A percentile compares a stretch with the other conserved stretches of the same genome.
Evolutionary conservation across 2,113 vertebrate genomes (phyloP).

Genomic region (Damaliscus lunatus): DNA sequence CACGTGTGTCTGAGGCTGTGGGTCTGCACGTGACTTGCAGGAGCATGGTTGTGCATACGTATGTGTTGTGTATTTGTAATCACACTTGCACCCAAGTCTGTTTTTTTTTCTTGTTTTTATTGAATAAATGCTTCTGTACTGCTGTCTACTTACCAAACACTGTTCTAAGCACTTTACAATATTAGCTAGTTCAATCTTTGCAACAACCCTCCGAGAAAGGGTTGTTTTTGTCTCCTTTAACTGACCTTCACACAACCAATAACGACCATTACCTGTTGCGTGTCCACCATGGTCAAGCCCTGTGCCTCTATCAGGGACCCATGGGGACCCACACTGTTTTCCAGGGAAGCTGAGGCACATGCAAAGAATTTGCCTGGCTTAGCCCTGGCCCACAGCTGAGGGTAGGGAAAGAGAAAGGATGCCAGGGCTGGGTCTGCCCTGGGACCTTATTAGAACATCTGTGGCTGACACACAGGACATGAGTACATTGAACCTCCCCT

Average conservation of each 20-base stretch:
- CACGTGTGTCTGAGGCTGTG: not conserved
- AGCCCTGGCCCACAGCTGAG: not conserved
- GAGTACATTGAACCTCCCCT: not conserved
- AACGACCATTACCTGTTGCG: not conserved
- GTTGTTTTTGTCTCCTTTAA: not conserved
- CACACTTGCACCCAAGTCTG: not conserved
- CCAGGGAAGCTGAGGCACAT: not conserved
- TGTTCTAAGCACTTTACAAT: not conserved
- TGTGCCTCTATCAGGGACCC: not conserved
- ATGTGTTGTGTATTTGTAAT: not conserved
- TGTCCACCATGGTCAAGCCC: not conserved
- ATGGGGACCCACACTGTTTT: not conserved
- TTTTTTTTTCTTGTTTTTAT: not conserved
- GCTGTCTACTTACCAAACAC: not conserved
- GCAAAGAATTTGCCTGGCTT: not conserved
- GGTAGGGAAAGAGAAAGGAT: not conserved
- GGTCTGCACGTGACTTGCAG: not conserved
- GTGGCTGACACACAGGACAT: not conserved
- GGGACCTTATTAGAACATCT: not conserved
- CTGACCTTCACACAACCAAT: not conserved
- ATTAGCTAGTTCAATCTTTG: not conserved
- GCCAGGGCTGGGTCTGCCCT: not conserved
- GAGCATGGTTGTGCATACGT: not conserved
- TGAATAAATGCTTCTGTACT: not conserved
- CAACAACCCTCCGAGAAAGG: not conserved